Evolutionary conservation across 2,888 invertebrate genomes (phyloP).

Genomic region (Caenorhabditis drosophilae): DNA sequence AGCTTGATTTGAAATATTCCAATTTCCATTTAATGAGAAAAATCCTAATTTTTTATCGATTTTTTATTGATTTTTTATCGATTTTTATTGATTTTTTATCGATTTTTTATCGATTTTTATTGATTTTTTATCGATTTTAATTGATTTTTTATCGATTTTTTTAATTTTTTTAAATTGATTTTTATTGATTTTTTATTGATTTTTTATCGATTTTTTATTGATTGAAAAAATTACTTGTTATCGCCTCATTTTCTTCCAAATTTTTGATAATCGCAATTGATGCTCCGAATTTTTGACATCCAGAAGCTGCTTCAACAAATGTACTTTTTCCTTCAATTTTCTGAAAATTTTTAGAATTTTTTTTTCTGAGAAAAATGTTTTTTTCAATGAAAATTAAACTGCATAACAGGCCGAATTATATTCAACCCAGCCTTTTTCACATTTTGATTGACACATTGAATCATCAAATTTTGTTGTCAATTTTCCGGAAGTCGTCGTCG

Average conservation of each 20-base stretch:
- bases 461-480: slow-evolving; percentile 5
- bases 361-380: neutral
- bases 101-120: too few relatives aligned
- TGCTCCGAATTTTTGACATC: slow-evolving; percentile 8
- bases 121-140: neutral
- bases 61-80: too few relatives aligned
- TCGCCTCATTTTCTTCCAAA: slow-evolving; percentile 5
- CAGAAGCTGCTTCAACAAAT: neutral
- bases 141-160: neutral
- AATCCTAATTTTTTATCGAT: too few relatives aligned
- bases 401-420: slow-evolving; percentile 8
- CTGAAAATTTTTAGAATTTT: slow-evolving; percentile 4
- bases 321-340: slow-evolving; percentile 7
- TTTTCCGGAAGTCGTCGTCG: slow-evolving; percentile 6
- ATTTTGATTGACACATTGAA: slow-evolving; percentile 6
- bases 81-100: too few relatives aligned
- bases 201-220: neutral
- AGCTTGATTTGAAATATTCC: too few relatives aligned
- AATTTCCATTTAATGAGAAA: too few relatives aligned
- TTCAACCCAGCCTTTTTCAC: slow-evolving; percentile 11
- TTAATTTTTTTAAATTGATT: neutral
- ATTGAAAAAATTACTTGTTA: slow-evolving; percentile 10
- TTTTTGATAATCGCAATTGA: slow-evolving; percentile 1
- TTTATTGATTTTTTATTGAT: neutral
- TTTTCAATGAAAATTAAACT: slow-evolving; percentile 1